These are phyloP conservation scores for Palaemon carinicauda DNA, from an alignment of 1,140 invertebrate genomes.

Conservation along the genomic window DNA sequence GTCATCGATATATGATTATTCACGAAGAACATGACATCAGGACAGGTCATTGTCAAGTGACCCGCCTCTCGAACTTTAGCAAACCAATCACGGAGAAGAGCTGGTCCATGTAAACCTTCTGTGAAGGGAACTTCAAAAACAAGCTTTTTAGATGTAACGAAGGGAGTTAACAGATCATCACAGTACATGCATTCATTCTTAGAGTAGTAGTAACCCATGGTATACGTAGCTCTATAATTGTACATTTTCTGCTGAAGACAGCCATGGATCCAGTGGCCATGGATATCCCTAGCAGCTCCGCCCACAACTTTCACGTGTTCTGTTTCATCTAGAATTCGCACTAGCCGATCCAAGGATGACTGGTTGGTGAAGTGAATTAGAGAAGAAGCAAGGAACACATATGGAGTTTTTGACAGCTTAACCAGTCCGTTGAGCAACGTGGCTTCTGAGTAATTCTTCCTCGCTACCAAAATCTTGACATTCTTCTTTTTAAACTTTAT, in stretches of 20 bases:
- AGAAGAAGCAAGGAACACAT: neutral
- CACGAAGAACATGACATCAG: constrained; percentile 26
- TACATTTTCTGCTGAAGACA: neutral
- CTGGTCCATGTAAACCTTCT: neutral
- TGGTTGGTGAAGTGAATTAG: constrained; percentile 16
- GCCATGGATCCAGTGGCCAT: neutral
- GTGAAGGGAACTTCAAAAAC: neutral
- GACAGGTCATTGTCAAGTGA: constrained; percentile 18
- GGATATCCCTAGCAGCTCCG: constrained; percentile 1
- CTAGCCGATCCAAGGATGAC: constrained; percentile 12
- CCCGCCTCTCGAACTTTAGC: constrained; percentile 7
- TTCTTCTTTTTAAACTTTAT: neutral
- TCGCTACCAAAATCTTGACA: neutral
- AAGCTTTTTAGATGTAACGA: neutral
- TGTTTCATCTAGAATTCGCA: neutral
- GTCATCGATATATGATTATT: neutral
- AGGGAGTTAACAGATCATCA: constrained; percentile 12
- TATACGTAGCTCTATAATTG: neutral
- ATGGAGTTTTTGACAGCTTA: neutral
- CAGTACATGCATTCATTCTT: constrained; percentile 27
- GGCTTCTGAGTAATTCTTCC: neutral
- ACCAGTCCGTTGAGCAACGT: neutral
- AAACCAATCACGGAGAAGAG: constrained; percentile 17
- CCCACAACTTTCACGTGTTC: constrained; percentile 4
- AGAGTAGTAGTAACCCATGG: constrained; percentile 21